Conservation (phyloP, 2,888 invertebrate genomes). For the Dugesia japonica region DNA sequence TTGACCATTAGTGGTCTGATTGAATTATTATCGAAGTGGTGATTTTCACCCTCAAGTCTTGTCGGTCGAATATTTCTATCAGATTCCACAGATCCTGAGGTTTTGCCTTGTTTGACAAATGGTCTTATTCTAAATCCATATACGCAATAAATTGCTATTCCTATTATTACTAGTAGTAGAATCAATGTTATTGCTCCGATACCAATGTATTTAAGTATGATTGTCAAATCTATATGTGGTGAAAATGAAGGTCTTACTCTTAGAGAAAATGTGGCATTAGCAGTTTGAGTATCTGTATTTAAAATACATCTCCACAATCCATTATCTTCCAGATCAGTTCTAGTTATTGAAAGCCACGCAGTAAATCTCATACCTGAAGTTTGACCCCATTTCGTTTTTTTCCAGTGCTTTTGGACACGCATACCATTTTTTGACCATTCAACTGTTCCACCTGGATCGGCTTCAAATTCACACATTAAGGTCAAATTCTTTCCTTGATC, state of each 20-base stretch:
- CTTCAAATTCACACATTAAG: neutral
- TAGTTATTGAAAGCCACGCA: neutral
- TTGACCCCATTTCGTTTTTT: conserved; percentile 1
- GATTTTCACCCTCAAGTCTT: neutral
- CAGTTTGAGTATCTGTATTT: neutral
- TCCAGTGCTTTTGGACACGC: conserved; percentile 6
- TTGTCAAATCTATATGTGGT: neutral
- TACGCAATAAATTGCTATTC: conserved; percentile 6
- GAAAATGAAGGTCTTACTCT: neutral
- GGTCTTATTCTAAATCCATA: neutral
- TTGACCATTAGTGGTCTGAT: neutral
- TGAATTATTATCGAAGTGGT: neutral
- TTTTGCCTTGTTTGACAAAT: neutral
- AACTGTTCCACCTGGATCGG: neutral
- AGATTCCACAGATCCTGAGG: neutral
- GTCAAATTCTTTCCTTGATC: conserved; percentile 10
- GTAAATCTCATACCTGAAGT: neutral
- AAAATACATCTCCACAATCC: neutral
- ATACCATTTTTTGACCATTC: conserved; percentile 12
- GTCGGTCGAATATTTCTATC: neutral
- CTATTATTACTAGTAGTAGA: neutral
- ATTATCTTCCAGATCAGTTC: neutral
- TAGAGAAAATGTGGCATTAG: neutral
- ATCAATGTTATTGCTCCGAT: conserved; percentile 1
- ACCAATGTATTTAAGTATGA: conserved; percentile 2